phyloP scores from a whole-genome alignment of 2,797 vertebrate species.

The Catamblyrhynchus diadema region DNA sequence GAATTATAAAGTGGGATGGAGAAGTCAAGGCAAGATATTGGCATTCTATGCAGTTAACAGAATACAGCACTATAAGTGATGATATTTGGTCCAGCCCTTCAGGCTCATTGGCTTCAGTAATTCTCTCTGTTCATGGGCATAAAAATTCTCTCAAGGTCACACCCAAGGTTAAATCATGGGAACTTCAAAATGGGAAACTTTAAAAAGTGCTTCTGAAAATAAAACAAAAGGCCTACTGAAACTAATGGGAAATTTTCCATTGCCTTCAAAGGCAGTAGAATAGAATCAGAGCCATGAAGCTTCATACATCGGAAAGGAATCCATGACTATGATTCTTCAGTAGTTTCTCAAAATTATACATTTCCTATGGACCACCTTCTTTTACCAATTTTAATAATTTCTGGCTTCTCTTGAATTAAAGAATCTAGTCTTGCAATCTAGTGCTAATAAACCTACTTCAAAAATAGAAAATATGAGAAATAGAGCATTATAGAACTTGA shows the following conservation, averaged over 20 bases:
- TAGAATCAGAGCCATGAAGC: neutral
- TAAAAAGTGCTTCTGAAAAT: conserved; percentile 15
- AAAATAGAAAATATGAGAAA: neutral
- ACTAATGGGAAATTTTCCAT: conserved; percentile 27
- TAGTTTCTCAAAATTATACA: neutral
- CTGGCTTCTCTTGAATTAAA: neutral
- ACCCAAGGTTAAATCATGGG: neutral
- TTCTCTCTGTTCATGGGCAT: neutral
- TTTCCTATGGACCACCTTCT: neutral
- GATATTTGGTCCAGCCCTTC: neutral
- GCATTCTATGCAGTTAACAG: neutral
- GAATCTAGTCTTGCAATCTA: neutral
- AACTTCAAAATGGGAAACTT: conserved; percentile 21
- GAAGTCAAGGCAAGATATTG: neutral
- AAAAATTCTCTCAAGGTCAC: conserved; percentile 4
- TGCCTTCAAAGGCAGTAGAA: conserved; percentile 11
- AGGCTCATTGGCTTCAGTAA: neutral
- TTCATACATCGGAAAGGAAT: neutral
- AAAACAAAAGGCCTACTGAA: conserved; percentile 18
- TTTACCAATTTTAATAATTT: neutral
- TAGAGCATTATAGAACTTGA: neutral
- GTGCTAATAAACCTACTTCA: neutral
- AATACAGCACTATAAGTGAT: neutral
- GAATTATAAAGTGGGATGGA: neutral
- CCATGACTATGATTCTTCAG: neutral